phyloP scores from a whole-genome alignment of 2,797 vertebrate genomes.

The Oreochromis grahami region DNA sequence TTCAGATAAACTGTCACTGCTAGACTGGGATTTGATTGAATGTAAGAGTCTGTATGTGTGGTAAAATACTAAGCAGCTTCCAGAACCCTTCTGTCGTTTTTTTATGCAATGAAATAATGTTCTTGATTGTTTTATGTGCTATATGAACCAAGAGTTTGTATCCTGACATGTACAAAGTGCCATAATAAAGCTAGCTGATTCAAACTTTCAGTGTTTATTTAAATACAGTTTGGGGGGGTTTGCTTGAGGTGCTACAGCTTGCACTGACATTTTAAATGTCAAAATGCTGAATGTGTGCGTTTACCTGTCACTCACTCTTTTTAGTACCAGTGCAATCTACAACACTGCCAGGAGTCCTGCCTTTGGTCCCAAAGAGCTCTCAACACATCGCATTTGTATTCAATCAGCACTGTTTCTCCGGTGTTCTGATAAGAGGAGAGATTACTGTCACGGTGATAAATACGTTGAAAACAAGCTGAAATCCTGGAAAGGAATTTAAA shows the following conservation, averaged over 20 bases:
- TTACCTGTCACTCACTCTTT: neutral
- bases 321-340: neutral
- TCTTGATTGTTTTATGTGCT: constrained; percentile 24
- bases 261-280: neutral
- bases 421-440: neutral
- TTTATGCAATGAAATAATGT: constrained; percentile 14
- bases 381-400: neutral
- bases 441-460: constrained; percentile 8
- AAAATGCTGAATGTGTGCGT: neutral
- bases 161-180: constrained; percentile 74
- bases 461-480: neutral
- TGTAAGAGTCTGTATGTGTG: neutral
- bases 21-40: neutral
- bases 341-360: neutral
- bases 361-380: neutral
- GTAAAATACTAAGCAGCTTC: neutral
- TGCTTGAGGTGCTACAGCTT: neutral
- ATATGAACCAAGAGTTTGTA: constrained; percentile 55
- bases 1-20: neutral
- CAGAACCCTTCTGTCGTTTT: neutral
- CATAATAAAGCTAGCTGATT: constrained; percentile 69
- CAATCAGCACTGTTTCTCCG: neutral
- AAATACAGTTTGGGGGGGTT: neutral
- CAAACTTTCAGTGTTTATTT: neutral
- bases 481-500: neutral